Percentiles rank a stretch among this genome's conserved stretches.
These are phyloP conservation scores for Melanotaenia duboulayi DNA, from an alignment of 2,113 vertebrate species.

Conservation along the genomic window DNA sequence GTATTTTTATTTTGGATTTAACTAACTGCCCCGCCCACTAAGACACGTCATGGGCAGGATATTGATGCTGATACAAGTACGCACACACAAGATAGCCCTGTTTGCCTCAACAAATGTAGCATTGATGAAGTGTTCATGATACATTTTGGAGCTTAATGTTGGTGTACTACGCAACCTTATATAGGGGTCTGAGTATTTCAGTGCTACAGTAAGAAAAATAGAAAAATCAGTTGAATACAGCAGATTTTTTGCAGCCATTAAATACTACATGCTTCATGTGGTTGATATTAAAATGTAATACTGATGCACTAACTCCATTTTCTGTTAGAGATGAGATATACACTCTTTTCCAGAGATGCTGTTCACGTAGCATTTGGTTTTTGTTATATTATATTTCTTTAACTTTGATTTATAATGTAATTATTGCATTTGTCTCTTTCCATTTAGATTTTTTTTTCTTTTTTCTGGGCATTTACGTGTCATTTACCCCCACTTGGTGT, in stretches of 20 bases:
- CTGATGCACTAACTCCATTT: constrained; percentile 66
- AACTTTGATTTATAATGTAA: constrained; percentile 31
- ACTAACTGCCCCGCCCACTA: background rate
- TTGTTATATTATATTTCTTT: constrained; percentile 31
- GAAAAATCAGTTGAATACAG: background rate
- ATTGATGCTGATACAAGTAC: constrained; percentile 10
- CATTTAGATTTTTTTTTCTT: constrained; percentile 46
- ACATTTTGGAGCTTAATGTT: constrained; percentile 59
- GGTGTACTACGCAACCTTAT: constrained; percentile 8
- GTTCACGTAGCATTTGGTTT: constrained; percentile 48
- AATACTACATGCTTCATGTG: constrained; percentile 42
- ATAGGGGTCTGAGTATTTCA: constrained; percentile 24
- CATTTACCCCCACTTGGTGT: constrained; percentile 32
- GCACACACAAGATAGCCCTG: constrained; percentile 36
- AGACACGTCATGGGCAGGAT: constrained; percentile 18
- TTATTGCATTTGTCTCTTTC: constrained; percentile 43
- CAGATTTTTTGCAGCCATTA: constrained; percentile 26
- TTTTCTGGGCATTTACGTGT: constrained; percentile 67
- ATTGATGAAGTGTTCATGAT: constrained; percentile 46
- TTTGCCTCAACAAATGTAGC: constrained; percentile 57
- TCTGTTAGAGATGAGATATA: constrained; percentile 35
- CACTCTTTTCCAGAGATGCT: constrained; percentile 33
- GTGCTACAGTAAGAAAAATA: constrained; percentile 14
- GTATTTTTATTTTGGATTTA: background rate
- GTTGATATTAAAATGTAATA: constrained; percentile 35